Base-by-base conservation (phyloP, 2,888 invertebrate species). In the Machimus rusticus region DNA sequence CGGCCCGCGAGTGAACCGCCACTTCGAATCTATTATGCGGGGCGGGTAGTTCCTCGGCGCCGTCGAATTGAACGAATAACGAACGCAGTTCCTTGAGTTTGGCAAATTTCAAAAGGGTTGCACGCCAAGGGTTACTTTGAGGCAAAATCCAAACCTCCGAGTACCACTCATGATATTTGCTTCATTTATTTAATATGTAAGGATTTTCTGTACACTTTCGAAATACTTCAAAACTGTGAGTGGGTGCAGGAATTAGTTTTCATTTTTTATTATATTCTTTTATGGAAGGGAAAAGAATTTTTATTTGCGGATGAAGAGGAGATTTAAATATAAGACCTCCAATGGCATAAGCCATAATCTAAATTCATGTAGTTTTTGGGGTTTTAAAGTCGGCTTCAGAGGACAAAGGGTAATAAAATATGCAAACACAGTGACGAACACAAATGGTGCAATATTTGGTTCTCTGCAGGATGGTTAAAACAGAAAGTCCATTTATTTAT, bases 11-110 rank as follows among this genome's bases (percentile, higher is more conserved):
- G 85, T 57, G 85, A 74, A 46, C 43, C 74, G 46, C 34, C 34
- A 43, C 74, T 85, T 66, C 9, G 82, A 66, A 66, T 31, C 66
- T 66, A 84, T 84, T 85, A 28, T 85, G 57, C 82, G 34, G 23
- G 16, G 82, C 39, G 28, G 76, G 39, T n/a, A 76, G 74, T n/a
- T 19, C 39, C 76, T 16, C 76, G n/a, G 34, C 8, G 14, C 76
- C 76, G 76, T 76, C 76, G 19, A 34, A n/a, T 37, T 28, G 37
- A 76, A 76, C 74, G 74, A 28, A 31, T 74, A 76, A 37, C 76
- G 16, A 76, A 37, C 76, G 16, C 76, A 37, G 39, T 76, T 76
- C 39, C 39, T 76, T 76, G 76, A 39, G 76, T 76, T 76, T 76
- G 37, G 23, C 66, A 37, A 76, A 31, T 76, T 76, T 76, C n/a